Conservation (phyloP, 2,888 invertebrate species). For the Caenorhabditis sp. region DNA sequence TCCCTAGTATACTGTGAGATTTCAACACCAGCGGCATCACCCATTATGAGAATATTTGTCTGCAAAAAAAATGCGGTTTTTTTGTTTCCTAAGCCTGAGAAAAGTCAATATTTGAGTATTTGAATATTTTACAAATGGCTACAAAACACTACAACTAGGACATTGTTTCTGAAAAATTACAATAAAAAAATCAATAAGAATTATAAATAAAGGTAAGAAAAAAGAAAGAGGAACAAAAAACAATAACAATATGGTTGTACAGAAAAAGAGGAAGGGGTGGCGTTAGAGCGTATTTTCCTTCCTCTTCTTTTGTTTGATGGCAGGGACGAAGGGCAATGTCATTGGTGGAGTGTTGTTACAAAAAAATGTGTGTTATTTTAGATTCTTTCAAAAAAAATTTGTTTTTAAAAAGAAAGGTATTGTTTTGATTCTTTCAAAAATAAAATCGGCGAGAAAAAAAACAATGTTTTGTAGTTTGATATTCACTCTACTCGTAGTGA, state of each 20-base stretch:
- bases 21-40: conserved; percentile 27
- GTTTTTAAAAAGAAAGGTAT: too few species aligned
- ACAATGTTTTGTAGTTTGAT: too few species aligned
- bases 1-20: conserved; percentile 64
- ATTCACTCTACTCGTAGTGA: too few species aligned
- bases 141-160: neutral
- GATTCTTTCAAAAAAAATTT: too few species aligned
- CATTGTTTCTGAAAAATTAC: neutral
- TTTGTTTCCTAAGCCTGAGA: neutral
- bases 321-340: neutral
- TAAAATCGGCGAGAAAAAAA: too few species aligned
- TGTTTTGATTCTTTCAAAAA: too few species aligned
- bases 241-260: neutral
- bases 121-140: neutral
- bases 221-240: neutral
- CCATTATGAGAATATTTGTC: conserved; percentile 16
- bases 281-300: neutral
- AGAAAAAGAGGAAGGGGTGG: neutral
- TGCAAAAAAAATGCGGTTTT: neutral
- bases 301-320: neutral
- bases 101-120: conserved; percentile 2
- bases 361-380: too few species aligned
- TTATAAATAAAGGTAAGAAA: neutral
- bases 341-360: neutral
- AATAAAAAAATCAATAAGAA: neutral